Evolutionary conservation across 64 coral and sea anemone species (phyloP).

Genomic region (Porites lutea): DNA sequence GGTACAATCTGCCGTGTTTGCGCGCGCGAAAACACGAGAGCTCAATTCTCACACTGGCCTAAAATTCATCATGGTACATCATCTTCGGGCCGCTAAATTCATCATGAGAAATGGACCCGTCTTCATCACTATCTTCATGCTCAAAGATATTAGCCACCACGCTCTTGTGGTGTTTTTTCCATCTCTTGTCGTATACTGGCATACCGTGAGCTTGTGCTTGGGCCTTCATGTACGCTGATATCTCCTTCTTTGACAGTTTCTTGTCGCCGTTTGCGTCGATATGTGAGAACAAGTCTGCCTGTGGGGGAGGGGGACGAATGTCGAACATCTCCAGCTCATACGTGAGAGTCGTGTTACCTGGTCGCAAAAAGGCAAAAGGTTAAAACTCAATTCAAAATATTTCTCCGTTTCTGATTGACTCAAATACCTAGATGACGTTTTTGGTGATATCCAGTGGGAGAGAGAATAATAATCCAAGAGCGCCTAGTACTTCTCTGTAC

Average conservation of each 20-base stretch:
- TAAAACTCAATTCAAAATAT: too few relatives aligned
- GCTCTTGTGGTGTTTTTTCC: slow-evolving; percentile 89
- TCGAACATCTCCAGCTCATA: slow-evolving; percentile 95
- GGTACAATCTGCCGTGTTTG: background rate
- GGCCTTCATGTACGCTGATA: slow-evolving; percentile 87
- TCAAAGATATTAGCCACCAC: slow-evolving; percentile 95
- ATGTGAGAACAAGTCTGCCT: slow-evolving; percentile 92
- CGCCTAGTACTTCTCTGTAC: too few relatives aligned
- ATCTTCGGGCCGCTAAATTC: slow-evolving; percentile 98
- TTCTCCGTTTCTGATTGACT: too few relatives aligned
- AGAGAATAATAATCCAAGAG: too few relatives aligned
- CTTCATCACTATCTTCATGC: slow-evolving; percentile 90
- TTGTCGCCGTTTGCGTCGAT: slow-evolving; percentile 96
- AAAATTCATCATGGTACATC: slow-evolving; percentile 86
- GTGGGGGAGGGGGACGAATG: slow-evolving; percentile 86
- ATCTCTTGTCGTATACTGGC: slow-evolving; percentile 90
- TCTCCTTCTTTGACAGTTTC: slow-evolving; percentile 79
- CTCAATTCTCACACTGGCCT: background rate
- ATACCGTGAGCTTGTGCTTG: slow-evolving; percentile 80
- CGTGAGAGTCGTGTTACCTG: slow-evolving; percentile 84
- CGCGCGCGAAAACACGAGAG: background rate
- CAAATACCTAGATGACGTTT: too few relatives aligned
- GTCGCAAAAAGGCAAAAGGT: background rate
- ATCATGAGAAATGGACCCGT: slow-evolving; percentile 94
- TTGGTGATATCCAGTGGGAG: too few relatives aligned